These are phyloP conservation scores for Ceyx cyanopectus DNA, from an alignment of 2,113 vertebrate genomes.

Conservation along the genomic window DNA sequence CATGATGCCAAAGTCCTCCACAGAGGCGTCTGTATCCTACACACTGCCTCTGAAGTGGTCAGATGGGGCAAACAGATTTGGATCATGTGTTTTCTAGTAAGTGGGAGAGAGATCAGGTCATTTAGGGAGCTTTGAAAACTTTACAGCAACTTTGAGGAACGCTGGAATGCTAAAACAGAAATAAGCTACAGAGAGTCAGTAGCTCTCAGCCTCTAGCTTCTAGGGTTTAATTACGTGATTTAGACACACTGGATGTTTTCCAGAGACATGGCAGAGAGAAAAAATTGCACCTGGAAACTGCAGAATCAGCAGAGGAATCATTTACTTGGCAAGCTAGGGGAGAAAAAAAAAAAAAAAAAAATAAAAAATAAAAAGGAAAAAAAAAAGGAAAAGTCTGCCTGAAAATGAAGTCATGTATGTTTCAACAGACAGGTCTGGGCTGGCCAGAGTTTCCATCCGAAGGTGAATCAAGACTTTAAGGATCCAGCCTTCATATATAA, in stretches of 20 bases:
- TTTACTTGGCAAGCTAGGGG: constrained; percentile 25
- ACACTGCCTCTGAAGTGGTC: constrained; percentile 50
- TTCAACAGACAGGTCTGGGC: constrained; percentile 40
- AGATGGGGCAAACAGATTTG: background rate
- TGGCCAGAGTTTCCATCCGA: constrained; percentile 10
- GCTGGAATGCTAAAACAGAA: background rate
- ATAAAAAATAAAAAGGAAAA: background rate
- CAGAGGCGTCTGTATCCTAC: constrained; percentile 16
- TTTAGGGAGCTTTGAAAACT: constrained; percentile 26
- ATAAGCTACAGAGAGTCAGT: background rate
- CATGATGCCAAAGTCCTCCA: background rate
- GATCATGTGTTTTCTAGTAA: constrained; percentile 1
- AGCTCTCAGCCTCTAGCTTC: background rate
- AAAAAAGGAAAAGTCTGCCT: background rate
- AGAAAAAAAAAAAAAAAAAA: background rate
- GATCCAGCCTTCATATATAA: background rate
- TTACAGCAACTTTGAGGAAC: constrained; percentile 1
- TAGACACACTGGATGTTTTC: constrained; percentile 2
- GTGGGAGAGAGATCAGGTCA: constrained; percentile 29
- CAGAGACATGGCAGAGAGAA: constrained; percentile 3
- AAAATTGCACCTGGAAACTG: constrained; percentile 42
- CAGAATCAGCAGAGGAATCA: constrained; percentile 55
- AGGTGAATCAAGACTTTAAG: background rate
- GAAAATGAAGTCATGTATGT: constrained; percentile 51
- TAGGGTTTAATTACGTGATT: constrained; percentile 45